Base-by-base conservation (phyloP, 2,797 vertebrate species). In the Acanthopagrus latus region DNA sequence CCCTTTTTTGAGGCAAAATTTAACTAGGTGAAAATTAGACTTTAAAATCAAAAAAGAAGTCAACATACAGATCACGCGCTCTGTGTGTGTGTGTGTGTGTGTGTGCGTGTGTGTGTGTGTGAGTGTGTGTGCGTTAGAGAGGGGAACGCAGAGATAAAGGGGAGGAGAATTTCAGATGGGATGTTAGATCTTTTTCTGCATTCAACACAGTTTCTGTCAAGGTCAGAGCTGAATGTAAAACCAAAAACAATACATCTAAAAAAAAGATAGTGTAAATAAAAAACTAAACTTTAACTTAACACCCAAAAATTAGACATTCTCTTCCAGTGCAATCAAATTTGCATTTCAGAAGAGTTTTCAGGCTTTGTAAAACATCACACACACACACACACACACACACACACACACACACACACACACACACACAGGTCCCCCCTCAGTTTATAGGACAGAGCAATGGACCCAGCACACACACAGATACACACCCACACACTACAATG, bases 21-120 rank as follows among this genome's bases (percentile, higher is more conserved):
- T 89, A 91, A 91, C 76, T 88, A 80, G 85, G 89, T 88, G 84
- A 85, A 91, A 91, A 91, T 92, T 91, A 68, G 83, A 89, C 86
- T 90, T 90, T 88, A 86, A 91, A 88, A 91, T 85, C 12, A 50
- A 86, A 86, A 88, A 64, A 63, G 58, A 50, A 52, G 43, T 25
- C 20, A 48, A 82, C 60, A 47, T 57, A 50, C 46, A 78, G 44
- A 73, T 64, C 21, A 12, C 2, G 9, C 16, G 7, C 17, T 3
- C 41, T 64, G 38, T 63, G 27, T 63, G 21, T 43, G 12, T 55
- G 54, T 63, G 58, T 64, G 81, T 55, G 51, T 48, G 52, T 66
- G 46, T 65, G 33, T 63, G 18, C 44, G 25, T 48, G 29, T 57
- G 52, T 43, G 51, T 59, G 51, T 46, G 65, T 57, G 52, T 43